Percentiles rank a stretch among this genome's conserved stretches.
phyloP scores from a whole-genome alignment of 2,888 invertebrate species.

The Polietes domitor region DNA sequence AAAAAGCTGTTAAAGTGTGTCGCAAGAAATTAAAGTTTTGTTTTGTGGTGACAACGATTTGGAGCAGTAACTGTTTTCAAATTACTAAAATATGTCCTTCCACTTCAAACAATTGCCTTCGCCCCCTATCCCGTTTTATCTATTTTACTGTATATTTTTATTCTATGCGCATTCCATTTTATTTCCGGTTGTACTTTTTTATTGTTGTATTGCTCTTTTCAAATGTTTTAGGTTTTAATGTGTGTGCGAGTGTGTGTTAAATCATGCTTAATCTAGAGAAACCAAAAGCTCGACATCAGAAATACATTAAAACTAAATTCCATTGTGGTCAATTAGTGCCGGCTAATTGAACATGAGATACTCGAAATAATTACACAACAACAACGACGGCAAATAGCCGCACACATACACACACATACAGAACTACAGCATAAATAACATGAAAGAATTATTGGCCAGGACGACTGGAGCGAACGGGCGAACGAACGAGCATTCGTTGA shows the following conservation, averaged over 20 bases:
- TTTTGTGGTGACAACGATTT: neutral
- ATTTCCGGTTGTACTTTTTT: neutral
- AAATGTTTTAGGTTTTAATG: too few relatives aligned
- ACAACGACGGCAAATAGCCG: neutral
- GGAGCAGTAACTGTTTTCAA: neutral
- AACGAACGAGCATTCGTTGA: slow-evolving; percentile 16
- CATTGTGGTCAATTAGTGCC: slow-evolving; percentile 66
- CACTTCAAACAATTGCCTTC: too few relatives aligned
- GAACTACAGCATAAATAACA: slow-evolving; percentile 22
- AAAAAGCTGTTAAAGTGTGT: neutral
- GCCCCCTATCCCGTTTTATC: too few relatives aligned
- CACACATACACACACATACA: slow-evolving; percentile 9
- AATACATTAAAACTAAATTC: slow-evolving; percentile 66
- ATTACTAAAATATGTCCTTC: neutral
- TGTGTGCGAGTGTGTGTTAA: slow-evolving; percentile 11
- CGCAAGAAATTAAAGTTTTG: neutral
- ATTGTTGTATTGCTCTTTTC: neutral
- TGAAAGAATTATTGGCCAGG: slow-evolving; percentile 36
- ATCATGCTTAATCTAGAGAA: slow-evolving; percentile 36
- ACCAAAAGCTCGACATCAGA: slow-evolving; percentile 55
- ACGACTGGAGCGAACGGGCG: neutral
- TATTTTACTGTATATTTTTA: too few relatives aligned
- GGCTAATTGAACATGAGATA: slow-evolving; percentile 62
- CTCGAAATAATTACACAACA: slow-evolving; percentile 55
- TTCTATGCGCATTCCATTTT: neutral